phyloP scores from a whole-genome alignment of 2,888 invertebrate species.

The Platycheirus albimanus region DNA sequence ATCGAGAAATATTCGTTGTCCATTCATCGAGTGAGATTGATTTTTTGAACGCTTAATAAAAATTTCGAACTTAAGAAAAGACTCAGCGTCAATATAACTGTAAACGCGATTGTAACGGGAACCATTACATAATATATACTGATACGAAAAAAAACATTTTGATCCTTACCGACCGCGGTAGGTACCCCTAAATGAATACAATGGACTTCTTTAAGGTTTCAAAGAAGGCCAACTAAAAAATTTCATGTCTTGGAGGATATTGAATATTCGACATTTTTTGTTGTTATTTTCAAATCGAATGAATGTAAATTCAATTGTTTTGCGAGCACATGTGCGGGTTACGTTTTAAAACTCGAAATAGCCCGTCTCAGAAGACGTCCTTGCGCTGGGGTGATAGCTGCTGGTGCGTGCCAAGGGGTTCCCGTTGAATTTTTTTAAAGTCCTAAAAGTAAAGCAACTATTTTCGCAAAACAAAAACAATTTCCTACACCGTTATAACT shows the following conservation, averaged over 20 bases:
- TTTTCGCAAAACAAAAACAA: constrained; percentile 32
- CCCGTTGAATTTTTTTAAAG: constrained; percentile 10
- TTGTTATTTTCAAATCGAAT: constrained; percentile 58
- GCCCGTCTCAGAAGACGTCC: constrained; percentile 98
- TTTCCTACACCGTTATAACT: constrained; percentile 26
- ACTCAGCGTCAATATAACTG: too few relatives aligned
- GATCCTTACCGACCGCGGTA: background rate
- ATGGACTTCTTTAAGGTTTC: too few relatives aligned
- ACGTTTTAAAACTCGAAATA: constrained; percentile 97
- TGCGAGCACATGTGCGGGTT: constrained; percentile 94
- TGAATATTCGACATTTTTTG: constrained; percentile 57
- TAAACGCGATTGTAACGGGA: background rate
- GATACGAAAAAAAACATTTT: background rate
- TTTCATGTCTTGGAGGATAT: constrained; percentile 62
- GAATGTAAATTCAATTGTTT: constrained; percentile 62
- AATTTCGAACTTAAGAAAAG: background rate
- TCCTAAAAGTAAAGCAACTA: background rate
- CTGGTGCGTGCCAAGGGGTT: constrained; percentile 76
- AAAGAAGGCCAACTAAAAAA: constrained; percentile 2
- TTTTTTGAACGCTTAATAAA: background rate
- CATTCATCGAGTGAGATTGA: constrained; percentile 34
- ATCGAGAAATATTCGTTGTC: constrained; percentile 40
- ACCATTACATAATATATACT: constrained; percentile 29
- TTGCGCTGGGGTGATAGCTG: constrained; percentile 98
- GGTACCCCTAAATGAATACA: too few relatives aligned